These are phyloP conservation scores for Sebastes oblongus DNA, from an alignment of 2,797 vertebrate genomes.

Conservation along the genomic window DNA sequence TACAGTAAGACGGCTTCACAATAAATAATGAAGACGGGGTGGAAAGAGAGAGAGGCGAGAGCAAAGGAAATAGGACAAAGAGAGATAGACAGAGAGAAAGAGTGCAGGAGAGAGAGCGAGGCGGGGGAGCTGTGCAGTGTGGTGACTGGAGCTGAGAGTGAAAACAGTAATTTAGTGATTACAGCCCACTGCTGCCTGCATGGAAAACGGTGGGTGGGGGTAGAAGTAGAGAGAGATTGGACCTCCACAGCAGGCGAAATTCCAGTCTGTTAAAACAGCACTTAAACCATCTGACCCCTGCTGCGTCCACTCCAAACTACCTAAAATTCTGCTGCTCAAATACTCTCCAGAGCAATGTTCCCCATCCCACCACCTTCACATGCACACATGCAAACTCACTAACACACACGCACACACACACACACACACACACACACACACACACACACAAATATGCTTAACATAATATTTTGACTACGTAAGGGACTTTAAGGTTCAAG, in stretches of 20 bases:
- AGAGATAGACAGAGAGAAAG: conserved; percentile 35
- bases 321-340: not conserved
- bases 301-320: conserved; percentile 46
- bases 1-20: conserved; percentile 64
- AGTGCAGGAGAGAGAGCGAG: conserved; percentile 13
- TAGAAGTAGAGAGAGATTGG: conserved; percentile 38
- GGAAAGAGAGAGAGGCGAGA: conserved; percentile 33
- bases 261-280: conserved; percentile 69
- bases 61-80: conserved; percentile 60
- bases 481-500: not conserved
- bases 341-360: not conserved
- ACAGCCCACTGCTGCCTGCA: conserved; percentile 73
- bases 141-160: conserved; percentile 71
- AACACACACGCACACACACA: not conserved
- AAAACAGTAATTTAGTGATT: conserved; percentile 86
- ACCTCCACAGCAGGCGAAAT: conserved; percentile 63
- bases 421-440: not conserved
- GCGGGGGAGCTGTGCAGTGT: conserved; percentile 52
- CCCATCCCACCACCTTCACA: not conserved
- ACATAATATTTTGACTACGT: not conserved
- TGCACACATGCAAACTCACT: not conserved
- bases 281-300: conserved; percentile 66
- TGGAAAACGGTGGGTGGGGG: conserved; percentile 33
- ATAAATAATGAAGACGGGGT: conserved; percentile 67
- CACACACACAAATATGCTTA: not conserved